phyloP scores from a whole-genome alignment of 2,797 vertebrate species.

The Sternotherus odoratus region DNA sequence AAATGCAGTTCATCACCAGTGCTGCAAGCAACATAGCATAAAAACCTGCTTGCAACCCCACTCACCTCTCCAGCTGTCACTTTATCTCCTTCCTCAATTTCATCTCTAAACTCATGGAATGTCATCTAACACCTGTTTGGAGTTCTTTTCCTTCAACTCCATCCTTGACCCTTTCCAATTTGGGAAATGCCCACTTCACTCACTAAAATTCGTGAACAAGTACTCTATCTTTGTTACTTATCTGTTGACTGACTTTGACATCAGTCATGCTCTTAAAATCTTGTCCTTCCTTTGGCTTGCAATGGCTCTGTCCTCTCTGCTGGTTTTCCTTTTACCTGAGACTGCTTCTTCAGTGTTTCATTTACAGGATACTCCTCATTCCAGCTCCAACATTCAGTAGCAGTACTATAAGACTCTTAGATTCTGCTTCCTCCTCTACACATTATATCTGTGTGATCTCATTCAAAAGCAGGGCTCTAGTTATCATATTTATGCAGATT shows the following conservation, averaged over 20 bases:
- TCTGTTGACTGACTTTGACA: background rate
- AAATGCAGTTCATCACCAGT: too few relatives aligned
- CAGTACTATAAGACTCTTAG: background rate
- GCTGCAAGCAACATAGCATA: background rate
- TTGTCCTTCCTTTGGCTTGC: background rate
- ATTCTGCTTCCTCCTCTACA: background rate
- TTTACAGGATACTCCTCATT: background rate
- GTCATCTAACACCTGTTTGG: background rate
- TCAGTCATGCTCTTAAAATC: background rate
- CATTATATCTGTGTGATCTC: background rate
- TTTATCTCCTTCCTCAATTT: background rate
- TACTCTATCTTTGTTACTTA: background rate
- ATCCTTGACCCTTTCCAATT: background rate
- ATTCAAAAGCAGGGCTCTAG: background rate
- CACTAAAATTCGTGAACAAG: background rate
- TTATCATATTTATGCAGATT: background rate
- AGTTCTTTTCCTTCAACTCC: constrained; percentile 16
- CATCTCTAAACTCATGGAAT: background rate
- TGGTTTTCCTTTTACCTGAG: background rate
- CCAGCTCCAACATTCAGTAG: background rate
- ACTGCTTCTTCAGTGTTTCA: background rate
- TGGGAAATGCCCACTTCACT: background rate
- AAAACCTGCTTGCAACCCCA: background rate
- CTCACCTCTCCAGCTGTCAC: background rate
- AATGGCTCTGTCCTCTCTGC: background rate